Base-by-base conservation (phyloP, 2,888 invertebrate genomes). In the Synergus itoensis region DNA sequence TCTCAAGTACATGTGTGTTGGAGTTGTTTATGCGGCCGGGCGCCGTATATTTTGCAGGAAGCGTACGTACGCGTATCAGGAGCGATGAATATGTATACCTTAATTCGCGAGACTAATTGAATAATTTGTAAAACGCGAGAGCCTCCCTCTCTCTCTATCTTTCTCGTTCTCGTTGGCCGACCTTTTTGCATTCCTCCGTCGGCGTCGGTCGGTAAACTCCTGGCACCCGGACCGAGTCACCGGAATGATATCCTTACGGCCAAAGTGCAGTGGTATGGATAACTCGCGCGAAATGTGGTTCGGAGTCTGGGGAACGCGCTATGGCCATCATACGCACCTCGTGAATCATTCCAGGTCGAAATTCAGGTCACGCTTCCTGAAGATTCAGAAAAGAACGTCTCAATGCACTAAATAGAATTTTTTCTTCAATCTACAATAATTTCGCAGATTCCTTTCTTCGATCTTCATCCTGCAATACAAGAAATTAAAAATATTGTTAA, bases 81-180 rank as follows among this genome's bases (percentile, higher is more conserved):
- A 85, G 84, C 90, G 90, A 92, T 92, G 92, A 92, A 92, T 92
- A 92, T 92, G 91, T 91, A 92, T 92, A 91, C 91, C 90, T 92
- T 92, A 92, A 92, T 92, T 92, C 92, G 91, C 91, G 89, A 88
- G 91, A 91, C 91, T 92, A 92, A 92, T 92, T 92, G 92, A 92
- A 92, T 92, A 92, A 92, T 92, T 92, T 92, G 92, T 92, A 91
- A 92, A 92, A 90, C 91, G 91, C 87, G 87, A 86, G 85, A 79
- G 79, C 57, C 62, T 63, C 79, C 60, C 65, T 79, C 79, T 79
- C 79, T 78, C 45, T 77, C 73, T 60, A 76, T 80, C 77, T 79
- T 67, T 48, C 73, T 77, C 65, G 11, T 48, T 65, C n/a, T 57
- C n/a, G 41, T 14, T 60, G 83, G 80, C 75, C 76, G 76, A 43